These are phyloP conservation scores for Paelopatides confundens DNA, from an alignment of 53 echinoderm and acorn worm species.

Conservation along the genomic window DNA sequence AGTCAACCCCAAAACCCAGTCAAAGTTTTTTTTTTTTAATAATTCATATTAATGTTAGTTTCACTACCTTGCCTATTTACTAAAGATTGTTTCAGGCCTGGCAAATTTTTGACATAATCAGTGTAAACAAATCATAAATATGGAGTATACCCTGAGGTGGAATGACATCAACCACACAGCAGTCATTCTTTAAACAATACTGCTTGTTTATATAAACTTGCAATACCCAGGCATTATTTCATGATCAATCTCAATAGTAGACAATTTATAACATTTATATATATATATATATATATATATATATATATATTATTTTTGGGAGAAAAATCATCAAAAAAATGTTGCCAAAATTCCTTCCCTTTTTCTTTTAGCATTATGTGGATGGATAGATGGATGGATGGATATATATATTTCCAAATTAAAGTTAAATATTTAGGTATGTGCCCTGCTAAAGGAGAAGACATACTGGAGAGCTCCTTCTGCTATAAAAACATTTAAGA, in stretches of 20 bases:
- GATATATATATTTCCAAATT: no score
- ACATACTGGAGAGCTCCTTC: no score
- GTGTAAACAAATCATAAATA: constrained; percentile 3
- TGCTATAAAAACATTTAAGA: no score
- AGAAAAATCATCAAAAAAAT: no score
- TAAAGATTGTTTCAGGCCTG: neutral
- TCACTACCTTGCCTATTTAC: neutral
- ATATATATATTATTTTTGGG: no score
- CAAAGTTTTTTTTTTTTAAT: constrained; percentile 1
- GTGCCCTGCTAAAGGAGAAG: no score
- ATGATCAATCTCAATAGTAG: neutral
- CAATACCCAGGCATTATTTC: neutral
- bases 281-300: neutral
- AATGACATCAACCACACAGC: neutral
- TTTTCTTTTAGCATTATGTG: no score
- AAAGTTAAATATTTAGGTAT: no score
- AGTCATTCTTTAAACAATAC: neutral
- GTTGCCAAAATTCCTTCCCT: no score
- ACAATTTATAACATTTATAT: neutral
- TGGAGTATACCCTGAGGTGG: neutral
- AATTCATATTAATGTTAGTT: neutral
- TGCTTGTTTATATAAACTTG: neutral
- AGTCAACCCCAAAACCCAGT: neutral
- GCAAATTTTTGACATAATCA: constrained; percentile 8
- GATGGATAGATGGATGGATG: no score